Evolutionary conservation across 2,888 invertebrate genomes (phyloP).

Genomic region (Lepidonotus clava): DNA sequence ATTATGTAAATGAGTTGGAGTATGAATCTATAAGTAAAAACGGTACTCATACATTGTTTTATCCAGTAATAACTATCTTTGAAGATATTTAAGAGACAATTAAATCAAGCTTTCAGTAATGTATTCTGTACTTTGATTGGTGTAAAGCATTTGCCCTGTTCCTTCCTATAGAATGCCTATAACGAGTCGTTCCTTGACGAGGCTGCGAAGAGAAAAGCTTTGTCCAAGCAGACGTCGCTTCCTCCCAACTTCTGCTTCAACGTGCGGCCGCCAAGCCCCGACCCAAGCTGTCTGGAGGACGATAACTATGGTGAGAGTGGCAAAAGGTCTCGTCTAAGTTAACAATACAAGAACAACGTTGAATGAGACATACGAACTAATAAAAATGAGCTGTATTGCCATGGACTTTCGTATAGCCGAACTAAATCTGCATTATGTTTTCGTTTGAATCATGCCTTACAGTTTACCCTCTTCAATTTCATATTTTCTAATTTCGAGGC

Average conservation of each 20-base stretch:
- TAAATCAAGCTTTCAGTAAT: not conserved
- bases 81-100: not conserved
- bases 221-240: constrained; percentile 67
- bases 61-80: too few relatives aligned
- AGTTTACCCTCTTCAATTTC: too few relatives aligned
- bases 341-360: too few relatives aligned
- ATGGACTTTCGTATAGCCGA: too few relatives aligned
- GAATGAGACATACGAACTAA: not conserved
- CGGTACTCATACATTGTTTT: too few relatives aligned
- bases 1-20: too few relatives aligned
- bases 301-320: not conserved
- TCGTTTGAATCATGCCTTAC: too few relatives aligned
- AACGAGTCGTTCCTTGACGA: constrained; percentile 51
- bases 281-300: constrained; percentile 50
- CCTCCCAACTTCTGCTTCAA: constrained; percentile 75
- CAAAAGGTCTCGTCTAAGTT: too few relatives aligned
- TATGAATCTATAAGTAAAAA: too few relatives aligned
- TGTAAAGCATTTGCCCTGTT: not conserved
- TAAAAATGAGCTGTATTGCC: too few relatives aligned
- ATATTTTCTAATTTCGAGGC: too few relatives aligned
- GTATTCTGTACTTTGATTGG: not conserved
- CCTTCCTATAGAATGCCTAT: constrained; percentile 11
- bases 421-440: too few relatives aligned
- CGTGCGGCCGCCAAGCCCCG: constrained; percentile 68
- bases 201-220: constrained; percentile 54